Conservation (phyloP, 1,140 invertebrate genomes). For the Colletes latitarsis region DNA sequence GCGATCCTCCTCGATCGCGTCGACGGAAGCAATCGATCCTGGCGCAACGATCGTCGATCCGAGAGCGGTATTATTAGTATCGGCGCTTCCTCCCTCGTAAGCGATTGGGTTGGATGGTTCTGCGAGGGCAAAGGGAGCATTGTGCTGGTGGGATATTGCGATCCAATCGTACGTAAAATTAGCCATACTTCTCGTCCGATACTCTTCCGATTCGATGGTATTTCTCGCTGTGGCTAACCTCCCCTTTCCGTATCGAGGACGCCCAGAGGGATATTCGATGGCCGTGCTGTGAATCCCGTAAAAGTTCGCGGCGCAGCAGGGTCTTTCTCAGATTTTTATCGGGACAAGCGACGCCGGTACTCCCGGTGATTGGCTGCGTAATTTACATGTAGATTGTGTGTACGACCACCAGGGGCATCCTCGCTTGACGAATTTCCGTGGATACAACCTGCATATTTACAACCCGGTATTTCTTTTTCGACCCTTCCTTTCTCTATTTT, state of each 20-base stretch:
- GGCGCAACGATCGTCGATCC: constrained; percentile 8
- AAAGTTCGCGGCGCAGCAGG: not conserved
- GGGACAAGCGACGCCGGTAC: constrained; percentile 22
- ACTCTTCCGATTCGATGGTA: constrained; percentile 29
- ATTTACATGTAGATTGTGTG: constrained; percentile 50
- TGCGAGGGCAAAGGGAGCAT: not conserved
- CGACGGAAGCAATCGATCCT: constrained; percentile 18
- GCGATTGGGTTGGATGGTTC: not conserved
- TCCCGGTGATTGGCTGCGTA: constrained; percentile 38
- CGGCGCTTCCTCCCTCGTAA: constrained; percentile 15
- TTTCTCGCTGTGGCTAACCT: not conserved
- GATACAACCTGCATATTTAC: constrained; percentile 44
- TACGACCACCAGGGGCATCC: not conserved
- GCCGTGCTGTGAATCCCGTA: not conserved
- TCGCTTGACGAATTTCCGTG: constrained; percentile 25
- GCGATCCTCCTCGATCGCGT: too few species aligned
- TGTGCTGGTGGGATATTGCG: constrained; percentile 44
- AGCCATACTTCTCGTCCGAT: constrained; percentile 23
- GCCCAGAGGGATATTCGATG: constrained; percentile 9
- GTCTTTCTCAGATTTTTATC: constrained; percentile 27
- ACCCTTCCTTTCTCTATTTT: not conserved
- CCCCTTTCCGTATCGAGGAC: not conserved
- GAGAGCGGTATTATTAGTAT: constrained; percentile 32
- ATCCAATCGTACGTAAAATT: constrained; percentile 54
- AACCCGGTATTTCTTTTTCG: constrained; percentile 4